phyloP scores from a whole-genome alignment of 2,113 vertebrate genomes.

The Mormyrus lacerda region DNA sequence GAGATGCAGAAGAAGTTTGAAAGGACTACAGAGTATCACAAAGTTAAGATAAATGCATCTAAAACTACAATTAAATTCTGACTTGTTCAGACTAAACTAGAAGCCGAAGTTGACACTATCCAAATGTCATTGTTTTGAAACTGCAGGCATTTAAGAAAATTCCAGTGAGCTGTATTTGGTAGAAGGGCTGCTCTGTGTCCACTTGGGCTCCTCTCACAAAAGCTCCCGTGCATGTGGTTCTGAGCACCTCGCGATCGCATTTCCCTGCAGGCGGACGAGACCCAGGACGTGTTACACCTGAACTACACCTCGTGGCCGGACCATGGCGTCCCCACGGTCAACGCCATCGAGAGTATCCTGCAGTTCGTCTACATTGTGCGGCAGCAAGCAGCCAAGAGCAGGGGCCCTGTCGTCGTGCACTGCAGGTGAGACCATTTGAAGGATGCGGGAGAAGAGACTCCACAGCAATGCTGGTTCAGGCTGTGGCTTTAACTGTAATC shows the following conservation, averaged over 20 bases:
- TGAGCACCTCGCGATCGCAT: neutral
- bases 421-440: slow-evolving; percentile 72
- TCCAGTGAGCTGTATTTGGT: neutral
- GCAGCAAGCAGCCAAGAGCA: slow-evolving; percentile 75
- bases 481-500: neutral
- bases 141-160: neutral
- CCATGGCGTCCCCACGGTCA: slow-evolving; percentile 85
- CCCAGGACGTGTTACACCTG: slow-evolving; percentile 81
- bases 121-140: neutral
- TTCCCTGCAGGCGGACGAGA: slow-evolving; percentile 73
- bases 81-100: neutral
- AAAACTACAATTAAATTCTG: neutral
- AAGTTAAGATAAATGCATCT: neutral
- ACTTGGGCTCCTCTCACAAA: neutral
- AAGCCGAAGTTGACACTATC: neutral
- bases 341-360: slow-evolving; percentile 85
- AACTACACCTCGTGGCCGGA: slow-evolving; percentile 97
- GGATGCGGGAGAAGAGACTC: neutral
- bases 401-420: slow-evolving; percentile 81
- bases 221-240: neutral
- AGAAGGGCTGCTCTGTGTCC: neutral
- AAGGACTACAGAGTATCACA: neutral
- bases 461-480: neutral
- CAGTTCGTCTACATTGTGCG: slow-evolving; percentile 89
- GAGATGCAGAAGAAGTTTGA: neutral